These are phyloP conservation scores for Saimiri boliviensis DNA, from an alignment of 2,113 vertebrate species.

Conservation along the genomic window DNA sequence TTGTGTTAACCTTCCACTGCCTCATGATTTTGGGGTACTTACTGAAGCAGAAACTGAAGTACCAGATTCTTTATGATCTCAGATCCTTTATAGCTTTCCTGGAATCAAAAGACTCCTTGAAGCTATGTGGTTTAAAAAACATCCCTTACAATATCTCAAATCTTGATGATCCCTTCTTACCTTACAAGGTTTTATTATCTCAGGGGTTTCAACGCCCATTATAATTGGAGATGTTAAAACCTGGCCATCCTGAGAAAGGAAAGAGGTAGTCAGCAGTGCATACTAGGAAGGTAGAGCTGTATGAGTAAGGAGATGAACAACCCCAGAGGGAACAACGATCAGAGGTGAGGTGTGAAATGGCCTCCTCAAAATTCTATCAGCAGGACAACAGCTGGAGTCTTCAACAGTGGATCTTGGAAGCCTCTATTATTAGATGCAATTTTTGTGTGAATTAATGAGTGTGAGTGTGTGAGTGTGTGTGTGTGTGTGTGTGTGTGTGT, in stretches of 20 bases:
- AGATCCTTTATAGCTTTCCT: conserved; percentile 88
- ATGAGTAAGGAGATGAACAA: not conserved
- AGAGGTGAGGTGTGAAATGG: not conserved
- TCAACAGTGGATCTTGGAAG: not conserved
- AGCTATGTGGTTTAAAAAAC: not conserved
- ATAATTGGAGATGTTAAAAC: conserved; percentile 86
- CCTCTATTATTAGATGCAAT: not conserved
- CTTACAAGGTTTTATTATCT: conserved; percentile 86
- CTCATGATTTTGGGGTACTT: not conserved
- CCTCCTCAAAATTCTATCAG: not conserved
- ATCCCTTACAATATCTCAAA: not conserved
- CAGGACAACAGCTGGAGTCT: not conserved
- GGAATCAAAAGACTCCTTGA: not conserved
- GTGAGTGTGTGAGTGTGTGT: not conserved
- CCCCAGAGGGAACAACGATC: not conserved
- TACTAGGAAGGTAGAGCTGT: not conserved
- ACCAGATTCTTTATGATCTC: conserved; percentile 87
- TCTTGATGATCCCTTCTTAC: conserved; percentile 59
- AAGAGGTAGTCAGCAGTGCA: not conserved
- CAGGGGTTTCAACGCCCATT: conserved; percentile 85
- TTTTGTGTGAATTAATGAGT: not conserved
- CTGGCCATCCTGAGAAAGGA: conserved; percentile 84
- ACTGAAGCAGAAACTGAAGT: conserved; percentile 87
- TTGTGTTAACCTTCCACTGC: conserved; percentile 14
- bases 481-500: not conserved